Conservation (phyloP, 2,113 vertebrate genomes). For the Phainopepla nitens region DNA sequence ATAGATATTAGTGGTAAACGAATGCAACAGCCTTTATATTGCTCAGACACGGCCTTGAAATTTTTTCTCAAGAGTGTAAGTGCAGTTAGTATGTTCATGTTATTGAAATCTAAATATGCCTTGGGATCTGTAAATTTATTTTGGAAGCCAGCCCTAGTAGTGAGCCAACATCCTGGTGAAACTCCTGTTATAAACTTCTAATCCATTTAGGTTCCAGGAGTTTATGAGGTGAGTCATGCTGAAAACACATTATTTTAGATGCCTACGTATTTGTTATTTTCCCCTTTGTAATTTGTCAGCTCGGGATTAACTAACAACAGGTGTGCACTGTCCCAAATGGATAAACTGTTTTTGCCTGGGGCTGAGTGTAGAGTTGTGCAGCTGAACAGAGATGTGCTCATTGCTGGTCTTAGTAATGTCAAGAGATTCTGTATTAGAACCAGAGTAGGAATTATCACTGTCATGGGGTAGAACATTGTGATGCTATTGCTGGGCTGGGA, state of each 20-base stretch:
- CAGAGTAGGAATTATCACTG: background rate
- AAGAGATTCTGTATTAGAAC: background rate
- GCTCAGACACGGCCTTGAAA: background rate
- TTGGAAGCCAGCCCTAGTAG: background rate
- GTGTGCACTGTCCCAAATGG: background rate
- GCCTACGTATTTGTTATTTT: background rate
- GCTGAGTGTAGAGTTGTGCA: background rate
- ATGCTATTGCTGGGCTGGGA: background rate
- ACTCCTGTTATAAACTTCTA: background rate
- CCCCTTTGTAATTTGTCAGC: background rate
- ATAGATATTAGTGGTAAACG: background rate
- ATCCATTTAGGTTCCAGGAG: background rate
- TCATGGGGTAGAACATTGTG: background rate
- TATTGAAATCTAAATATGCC: background rate
- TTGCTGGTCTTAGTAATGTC: background rate
- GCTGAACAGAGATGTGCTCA: background rate
- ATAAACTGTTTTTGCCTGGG: background rate
- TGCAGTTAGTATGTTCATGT: background rate
- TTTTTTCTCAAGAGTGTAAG: background rate
- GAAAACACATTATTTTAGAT: background rate
- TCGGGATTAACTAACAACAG: background rate
- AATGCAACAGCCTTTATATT: background rate
- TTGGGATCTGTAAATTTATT: background rate
- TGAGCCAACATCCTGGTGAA: background rate
- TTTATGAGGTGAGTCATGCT: background rate